A percentile compares a stretch with the other conserved stretches of the same genome.
Evolutionary conservation across 2,797 vertebrate genomes (phyloP).

Genomic region (Microtus agrestis): DNA sequence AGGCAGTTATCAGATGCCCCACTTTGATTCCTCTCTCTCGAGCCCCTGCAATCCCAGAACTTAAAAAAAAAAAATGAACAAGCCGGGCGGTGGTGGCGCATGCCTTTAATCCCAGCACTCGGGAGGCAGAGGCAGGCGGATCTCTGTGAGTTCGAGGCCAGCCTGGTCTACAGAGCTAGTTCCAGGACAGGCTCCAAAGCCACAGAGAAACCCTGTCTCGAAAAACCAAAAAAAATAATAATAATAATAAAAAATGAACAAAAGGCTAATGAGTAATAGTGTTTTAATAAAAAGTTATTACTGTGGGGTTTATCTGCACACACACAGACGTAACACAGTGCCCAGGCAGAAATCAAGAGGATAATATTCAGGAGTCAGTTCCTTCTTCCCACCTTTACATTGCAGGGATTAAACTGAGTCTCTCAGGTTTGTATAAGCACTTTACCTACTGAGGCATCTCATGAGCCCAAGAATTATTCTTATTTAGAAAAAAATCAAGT

Average conservation of each 20-base stretch:
- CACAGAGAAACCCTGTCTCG: too few species aligned
- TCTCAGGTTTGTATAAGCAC: background rate
- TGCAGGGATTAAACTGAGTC: background rate
- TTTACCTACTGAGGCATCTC: background rate
- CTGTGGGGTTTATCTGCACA: background rate
- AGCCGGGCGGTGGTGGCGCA: too few species aligned
- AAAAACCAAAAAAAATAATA: too few species aligned
- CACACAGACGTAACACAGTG: background rate
- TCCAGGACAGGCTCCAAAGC: too few species aligned
- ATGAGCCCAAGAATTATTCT: background rate
- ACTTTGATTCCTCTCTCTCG: background rate
- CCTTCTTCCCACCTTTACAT: background rate
- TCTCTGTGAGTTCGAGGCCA: too few species aligned
- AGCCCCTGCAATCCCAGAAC: background rate
- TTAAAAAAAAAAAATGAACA: background rate
- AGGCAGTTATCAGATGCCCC: background rate
- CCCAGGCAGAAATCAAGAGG: background rate
- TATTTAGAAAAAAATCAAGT: background rate
- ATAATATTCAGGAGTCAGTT: background rate
- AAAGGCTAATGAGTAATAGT: background rate
- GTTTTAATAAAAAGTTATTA: background rate
- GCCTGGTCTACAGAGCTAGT: too few species aligned
- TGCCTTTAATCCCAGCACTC: too few species aligned
- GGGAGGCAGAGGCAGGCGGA: too few species aligned
- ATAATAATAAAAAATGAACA: too few species aligned